Base-by-base conservation (phyloP, 2,888 invertebrate genomes). In the Diadegma fenestrale region DNA sequence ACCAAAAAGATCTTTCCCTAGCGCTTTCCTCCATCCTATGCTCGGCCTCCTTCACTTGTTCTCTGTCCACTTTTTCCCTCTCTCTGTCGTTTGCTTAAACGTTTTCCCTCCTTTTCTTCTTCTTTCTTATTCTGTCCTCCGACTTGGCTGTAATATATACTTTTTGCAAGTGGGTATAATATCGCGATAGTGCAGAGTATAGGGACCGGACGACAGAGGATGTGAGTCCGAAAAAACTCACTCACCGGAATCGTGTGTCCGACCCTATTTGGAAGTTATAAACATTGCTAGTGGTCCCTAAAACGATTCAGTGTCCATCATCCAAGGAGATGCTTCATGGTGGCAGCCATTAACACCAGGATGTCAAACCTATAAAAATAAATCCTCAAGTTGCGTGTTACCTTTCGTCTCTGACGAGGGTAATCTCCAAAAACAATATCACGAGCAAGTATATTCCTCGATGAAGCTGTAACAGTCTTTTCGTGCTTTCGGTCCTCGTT, bases 201-300 rank as follows among this genome's bases (percentile, higher is more conserved):
- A 26, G n/a, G 54, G 14, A 66, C 43, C 72, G 64, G 72, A 66
- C 73, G 5, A 33, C 33, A n/a, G 6, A 37, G 51, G 64, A 51
- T 54, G 77, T 73, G 64, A 37, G 68, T 64, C 80, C 45, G 58
- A 64, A 64, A 72, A 58, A 77, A 73, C 45, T 84, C 82, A 79
- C 85, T 82, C 72, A 82, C 86, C 88, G 72, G 88, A 86, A 88
- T 89, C 88, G 84, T 87, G 89, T 90, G 90, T 92, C 89, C 73
- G 89, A 90, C 89, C 92, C 90, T 91, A 91, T 92, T 93, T 91
- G 89, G 89, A 90, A 92, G 91, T 92, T 92, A 92, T 92, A 91
- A 91, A 90, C 90, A 89, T 90, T 92, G 92, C 92, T 91, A 90
- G 89, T 86, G 86, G 91, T 88, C 88, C 87, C 88, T 89, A 90